Conservation (phyloP, 2,113 vertebrate genomes). For the Apistogramma diplotaenia region DNA sequence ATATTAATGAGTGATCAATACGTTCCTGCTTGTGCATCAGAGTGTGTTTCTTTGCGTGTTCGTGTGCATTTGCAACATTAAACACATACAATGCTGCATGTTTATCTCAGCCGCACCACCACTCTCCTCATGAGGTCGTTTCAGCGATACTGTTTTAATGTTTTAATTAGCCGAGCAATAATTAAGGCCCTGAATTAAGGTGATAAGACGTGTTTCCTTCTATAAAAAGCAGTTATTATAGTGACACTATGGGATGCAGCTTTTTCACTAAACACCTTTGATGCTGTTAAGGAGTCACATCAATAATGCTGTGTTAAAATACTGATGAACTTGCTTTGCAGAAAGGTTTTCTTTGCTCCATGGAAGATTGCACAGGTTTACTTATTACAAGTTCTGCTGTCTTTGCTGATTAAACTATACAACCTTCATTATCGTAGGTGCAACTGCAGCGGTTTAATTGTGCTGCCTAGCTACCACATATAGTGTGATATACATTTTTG, state of each 20-base stretch:
- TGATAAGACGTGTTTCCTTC: slow-evolving; percentile 60
- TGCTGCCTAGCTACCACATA: neutral
- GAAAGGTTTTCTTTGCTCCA: neutral
- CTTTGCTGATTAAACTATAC: slow-evolving; percentile 28
- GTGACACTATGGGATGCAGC: slow-evolving; percentile 31
- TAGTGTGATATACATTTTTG: neutral
- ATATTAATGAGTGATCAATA: slow-evolving; percentile 52
- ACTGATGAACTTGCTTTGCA: slow-evolving; percentile 23
- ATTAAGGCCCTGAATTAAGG: slow-evolving; percentile 61
- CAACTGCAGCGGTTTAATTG: neutral
- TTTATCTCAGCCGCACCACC: slow-evolving; percentile 18
- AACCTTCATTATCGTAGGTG: slow-evolving; percentile 8
- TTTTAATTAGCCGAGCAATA: slow-evolving; percentile 70
- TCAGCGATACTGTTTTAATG: slow-evolving; percentile 39
- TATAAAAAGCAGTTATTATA: slow-evolving; percentile 40
- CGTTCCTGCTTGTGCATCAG: neutral
- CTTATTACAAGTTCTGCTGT: neutral
- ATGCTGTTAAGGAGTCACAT: slow-evolving; percentile 43
- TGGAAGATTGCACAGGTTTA: slow-evolving; percentile 10
- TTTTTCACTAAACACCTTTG: slow-evolving; percentile 44
- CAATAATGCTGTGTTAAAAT: slow-evolving; percentile 27
- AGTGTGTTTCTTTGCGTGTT: neutral
- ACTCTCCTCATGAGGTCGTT: slow-evolving; percentile 42
- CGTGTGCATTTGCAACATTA: neutral
- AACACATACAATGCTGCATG: slow-evolving; percentile 8